A percentile compares a stretch with the other conserved stretches of the same genome.
These are phyloP conservation scores for Coleophora deauratella DNA, from an alignment of 2,888 invertebrate genomes.

Conservation along the genomic window DNA sequence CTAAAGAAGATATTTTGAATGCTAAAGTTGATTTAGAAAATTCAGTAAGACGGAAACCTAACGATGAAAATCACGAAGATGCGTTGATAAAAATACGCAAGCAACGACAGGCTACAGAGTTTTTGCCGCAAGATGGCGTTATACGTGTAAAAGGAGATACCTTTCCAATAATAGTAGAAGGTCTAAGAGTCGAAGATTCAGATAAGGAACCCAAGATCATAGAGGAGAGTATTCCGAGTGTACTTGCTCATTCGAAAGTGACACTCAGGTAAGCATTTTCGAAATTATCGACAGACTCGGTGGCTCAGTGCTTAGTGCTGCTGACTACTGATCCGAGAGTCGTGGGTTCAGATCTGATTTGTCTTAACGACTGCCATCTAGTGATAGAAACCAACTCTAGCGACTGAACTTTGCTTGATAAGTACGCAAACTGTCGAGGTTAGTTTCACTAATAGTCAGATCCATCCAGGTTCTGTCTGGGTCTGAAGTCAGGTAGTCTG, in stretches of 20 bases:
- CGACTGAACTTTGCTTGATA: too few species aligned
- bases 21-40: conserved; percentile 5
- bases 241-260: conserved; percentile 75
- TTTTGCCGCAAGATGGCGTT: conserved; percentile 21
- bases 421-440: too few species aligned
- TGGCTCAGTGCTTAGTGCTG: too few species aligned
- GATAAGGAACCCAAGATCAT: conserved; percentile 71
- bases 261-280: conserved; percentile 57
- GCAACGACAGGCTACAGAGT: conserved; percentile 17
- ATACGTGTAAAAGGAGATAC: conserved; percentile 25
- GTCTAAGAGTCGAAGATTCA: conserved; percentile 73
- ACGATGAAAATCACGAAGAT: conserved; percentile 8
- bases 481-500: too few species aligned
- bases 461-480: too few species aligned
- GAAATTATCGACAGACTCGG: too few species aligned
- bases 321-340: too few species aligned
- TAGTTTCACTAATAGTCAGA: too few species aligned
- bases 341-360: background rate
- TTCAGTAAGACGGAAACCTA: conserved; percentile 8
- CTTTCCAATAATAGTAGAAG: conserved; percentile 44
- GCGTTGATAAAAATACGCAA: conserved; percentile 13
- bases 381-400: too few species aligned
- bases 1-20: conserved; percentile 7
- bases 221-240: conserved; percentile 77
- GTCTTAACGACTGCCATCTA: too few species aligned